phyloP scores from a whole-genome alignment of 2,113 vertebrate species.

The Burhinus bistriatus region DNA sequence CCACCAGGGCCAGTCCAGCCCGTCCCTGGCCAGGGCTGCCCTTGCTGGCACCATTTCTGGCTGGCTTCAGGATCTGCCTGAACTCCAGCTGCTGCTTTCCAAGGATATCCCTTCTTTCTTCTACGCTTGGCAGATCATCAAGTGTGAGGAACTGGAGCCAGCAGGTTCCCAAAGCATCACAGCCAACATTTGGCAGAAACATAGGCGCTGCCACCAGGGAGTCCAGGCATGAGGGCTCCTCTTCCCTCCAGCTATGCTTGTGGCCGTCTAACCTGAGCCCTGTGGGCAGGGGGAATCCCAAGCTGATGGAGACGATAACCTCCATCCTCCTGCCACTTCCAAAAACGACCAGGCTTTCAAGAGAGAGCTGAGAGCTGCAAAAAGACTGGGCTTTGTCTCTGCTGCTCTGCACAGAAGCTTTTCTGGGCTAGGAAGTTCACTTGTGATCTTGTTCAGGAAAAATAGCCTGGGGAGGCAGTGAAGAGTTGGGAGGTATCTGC shows the following conservation, averaged over 20 bases:
- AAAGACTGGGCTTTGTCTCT: not conserved
- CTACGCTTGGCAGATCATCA: not conserved
- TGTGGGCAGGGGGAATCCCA: not conserved
- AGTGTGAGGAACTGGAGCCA: not conserved
- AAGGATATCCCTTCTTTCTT: not conserved
- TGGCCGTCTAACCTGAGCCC: not conserved
- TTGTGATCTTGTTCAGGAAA: slow-evolving; percentile 11
- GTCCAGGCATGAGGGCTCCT: not conserved
- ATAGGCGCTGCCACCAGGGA: not conserved
- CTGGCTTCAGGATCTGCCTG: not conserved
- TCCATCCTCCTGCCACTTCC: not conserved
- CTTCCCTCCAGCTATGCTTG: not conserved
- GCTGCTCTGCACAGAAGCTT: not conserved
- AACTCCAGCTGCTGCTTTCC: slow-evolving; percentile 22
- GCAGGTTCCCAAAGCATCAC: not conserved
- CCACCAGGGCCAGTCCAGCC: not conserved
- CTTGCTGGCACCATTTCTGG: not conserved
- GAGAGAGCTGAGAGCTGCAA: not conserved
- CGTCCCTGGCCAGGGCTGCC: not conserved
- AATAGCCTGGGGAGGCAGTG: not conserved
- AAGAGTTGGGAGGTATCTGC: not conserved
- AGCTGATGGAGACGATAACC: not conserved
- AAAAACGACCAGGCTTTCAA: not conserved
- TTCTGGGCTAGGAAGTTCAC: not conserved
- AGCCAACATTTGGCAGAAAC: not conserved